Evolutionary conservation across 2,797 vertebrate species (phyloP), one percentile per base, ranked within the genome.

Genomic region (Falco cherrug): DNA sequence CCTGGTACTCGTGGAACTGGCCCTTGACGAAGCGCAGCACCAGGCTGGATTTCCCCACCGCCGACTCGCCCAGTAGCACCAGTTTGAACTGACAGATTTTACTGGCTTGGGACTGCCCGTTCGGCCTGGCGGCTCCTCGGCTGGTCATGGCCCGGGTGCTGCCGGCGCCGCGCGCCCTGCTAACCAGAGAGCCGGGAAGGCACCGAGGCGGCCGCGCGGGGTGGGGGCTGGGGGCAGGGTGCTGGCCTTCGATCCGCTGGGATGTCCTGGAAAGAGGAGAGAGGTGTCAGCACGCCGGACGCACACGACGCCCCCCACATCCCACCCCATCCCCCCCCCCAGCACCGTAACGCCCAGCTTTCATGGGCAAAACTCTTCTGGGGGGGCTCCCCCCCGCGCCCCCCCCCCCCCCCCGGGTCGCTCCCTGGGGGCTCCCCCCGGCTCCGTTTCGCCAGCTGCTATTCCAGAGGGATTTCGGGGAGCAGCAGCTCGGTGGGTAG

Each of bases 41-140:
- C 12, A 99, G 98, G 98, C 99, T 99, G 98, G 99, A 99, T 95
- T 99, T 99, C 57, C 99, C 99, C 94, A 99, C 99, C 0, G 99
- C 99, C 0, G 99, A 99, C 88, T 99, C 99, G 20, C 99, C 99
- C 97, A 99, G 37, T 39, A 99, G 98, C 64, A 99, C 99, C 33
- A 99, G 98, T 93, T 99, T 99, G 64, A 99, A 99, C 96, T 99
- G 99, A 98, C 99, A 99, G 97, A 99, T 99, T 98, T 99, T 99
- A 41, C 39, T 41, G 93, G 98, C 97, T 87, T 98, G 98, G 64
- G 98, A 98, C 87, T 98, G 98, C 95, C 98, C 98, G 76, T 98
- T 98, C 78, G 98, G 98, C 97, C 98, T 97, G 89, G 98, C 98
- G 61, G 98, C 97, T 92, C 98, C 98, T 95, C 98, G 98, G 92